These are phyloP conservation scores for Scophthalmus maximus DNA, from an alignment of 2,113 vertebrate species.

Conservation along the genomic window DNA sequence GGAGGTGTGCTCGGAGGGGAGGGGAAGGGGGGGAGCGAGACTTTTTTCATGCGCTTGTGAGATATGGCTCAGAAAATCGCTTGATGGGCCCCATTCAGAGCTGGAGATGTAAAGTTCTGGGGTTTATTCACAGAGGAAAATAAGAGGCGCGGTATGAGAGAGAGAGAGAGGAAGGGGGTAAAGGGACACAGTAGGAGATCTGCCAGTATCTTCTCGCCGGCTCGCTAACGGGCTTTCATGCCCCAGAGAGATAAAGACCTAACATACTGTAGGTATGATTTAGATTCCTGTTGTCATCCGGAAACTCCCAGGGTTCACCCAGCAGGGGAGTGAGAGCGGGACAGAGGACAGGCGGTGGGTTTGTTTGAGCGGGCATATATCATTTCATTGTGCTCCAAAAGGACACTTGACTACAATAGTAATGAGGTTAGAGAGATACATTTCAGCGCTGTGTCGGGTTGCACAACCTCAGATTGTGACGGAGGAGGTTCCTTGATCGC, in stretches of 20 bases:
- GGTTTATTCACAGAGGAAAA: constrained; percentile 51
- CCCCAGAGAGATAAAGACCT: constrained; percentile 41
- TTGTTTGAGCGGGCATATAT: neutral
- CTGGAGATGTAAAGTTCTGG: constrained; percentile 64
- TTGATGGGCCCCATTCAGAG: constrained; percentile 66
- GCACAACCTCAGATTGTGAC: constrained; percentile 1
- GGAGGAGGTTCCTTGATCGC: neutral
- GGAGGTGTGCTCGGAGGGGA: constrained; percentile 60
- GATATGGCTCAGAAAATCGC: constrained; percentile 71
- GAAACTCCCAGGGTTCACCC: constrained; percentile 49
- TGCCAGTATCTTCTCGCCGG: constrained; percentile 58
- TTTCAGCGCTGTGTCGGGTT: constrained; percentile 4
- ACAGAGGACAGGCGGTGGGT: constrained; percentile 3
- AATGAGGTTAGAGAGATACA: neutral
- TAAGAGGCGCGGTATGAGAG: constrained; percentile 47
- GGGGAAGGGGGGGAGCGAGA: neutral
- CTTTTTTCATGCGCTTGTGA: constrained; percentile 72
- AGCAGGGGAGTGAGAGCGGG: neutral
- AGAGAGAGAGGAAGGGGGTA: constrained; percentile 32
- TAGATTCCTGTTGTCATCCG: constrained; percentile 65
- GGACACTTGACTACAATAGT: neutral
- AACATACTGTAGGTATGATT: constrained; percentile 53
- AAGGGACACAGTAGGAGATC: constrained; percentile 35
- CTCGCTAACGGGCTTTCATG: constrained; percentile 55
- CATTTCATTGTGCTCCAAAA: neutral